Conservation (phyloP, 2,113 vertebrate species). For the Stegostoma tigrinum region DNA sequence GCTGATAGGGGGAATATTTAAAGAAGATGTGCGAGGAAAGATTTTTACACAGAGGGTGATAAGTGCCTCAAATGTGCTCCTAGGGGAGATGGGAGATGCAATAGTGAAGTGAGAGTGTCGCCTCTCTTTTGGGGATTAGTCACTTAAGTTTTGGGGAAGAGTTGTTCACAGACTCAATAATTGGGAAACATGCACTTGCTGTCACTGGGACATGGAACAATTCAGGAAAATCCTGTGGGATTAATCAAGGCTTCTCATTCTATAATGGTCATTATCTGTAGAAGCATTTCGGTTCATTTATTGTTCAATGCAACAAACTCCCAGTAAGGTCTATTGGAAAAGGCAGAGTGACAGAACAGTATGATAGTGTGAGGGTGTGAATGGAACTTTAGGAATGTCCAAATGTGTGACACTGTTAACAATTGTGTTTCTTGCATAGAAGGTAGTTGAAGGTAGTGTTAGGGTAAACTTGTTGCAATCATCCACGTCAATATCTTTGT, state of each 20-base stretch:
- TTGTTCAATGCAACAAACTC: background rate
- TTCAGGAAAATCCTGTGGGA: background rate
- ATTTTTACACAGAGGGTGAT: too few species aligned
- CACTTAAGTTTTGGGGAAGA: too few species aligned
- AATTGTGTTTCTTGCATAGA: background rate
- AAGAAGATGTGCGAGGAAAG: too few species aligned
- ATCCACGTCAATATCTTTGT: background rate
- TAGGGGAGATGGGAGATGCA: too few species aligned
- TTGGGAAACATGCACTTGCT: background rate
- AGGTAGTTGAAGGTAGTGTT: background rate
- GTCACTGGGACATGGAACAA: background rate
- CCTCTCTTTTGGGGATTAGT: too few species aligned
- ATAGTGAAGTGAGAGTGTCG: too few species aligned
- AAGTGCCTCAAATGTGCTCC: too few species aligned
- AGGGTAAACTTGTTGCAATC: background rate
- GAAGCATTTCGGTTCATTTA: background rate
- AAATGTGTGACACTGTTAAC: background rate
- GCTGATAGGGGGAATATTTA: too few species aligned
- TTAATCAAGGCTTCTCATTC: background rate
- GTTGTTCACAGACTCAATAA: background rate
- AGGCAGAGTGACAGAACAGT: background rate
- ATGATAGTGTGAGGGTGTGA: background rate
- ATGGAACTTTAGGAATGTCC: background rate
- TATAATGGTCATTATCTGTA: background rate
- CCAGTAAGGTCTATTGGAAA: background rate